Evolutionary conservation across 2,797 vertebrate genomes (phyloP).

Genomic region (Anableps anableps): DNA sequence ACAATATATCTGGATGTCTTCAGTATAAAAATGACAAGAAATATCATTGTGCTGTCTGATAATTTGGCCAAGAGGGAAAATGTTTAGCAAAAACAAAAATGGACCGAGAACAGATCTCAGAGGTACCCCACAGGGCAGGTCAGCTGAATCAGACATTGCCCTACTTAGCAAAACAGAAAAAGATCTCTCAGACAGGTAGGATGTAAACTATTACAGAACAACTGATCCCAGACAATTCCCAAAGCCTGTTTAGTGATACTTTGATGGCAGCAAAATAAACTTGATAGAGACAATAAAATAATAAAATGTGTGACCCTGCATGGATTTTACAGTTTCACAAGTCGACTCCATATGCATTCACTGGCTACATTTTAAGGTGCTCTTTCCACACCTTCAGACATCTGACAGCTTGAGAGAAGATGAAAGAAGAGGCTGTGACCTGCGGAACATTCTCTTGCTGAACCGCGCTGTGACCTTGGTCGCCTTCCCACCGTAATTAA

Average conservation of each 20-base stretch:
- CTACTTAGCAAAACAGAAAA: no score
- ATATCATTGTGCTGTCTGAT: not conserved
- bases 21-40: not conserved
- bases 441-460: slow-evolving; percentile 67
- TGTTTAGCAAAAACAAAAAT: not conserved
- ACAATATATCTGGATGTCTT: not conserved
- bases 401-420: slow-evolving; percentile 67
- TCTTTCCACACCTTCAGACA: slow-evolving; percentile 55
- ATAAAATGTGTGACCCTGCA: not conserved
- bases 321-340: slow-evolving; percentile 1
- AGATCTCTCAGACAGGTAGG: no score
- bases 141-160: no score
- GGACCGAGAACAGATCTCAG: no score
- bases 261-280: no score
- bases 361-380: slow-evolving; percentile 40
- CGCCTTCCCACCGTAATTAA: slow-evolving; percentile 81
- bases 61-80: not conserved
- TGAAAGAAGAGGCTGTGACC: slow-evolving; percentile 63
- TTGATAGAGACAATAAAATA: no score
- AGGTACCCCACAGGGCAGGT: no score
- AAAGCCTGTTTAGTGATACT: no score
- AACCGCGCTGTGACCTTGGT: slow-evolving; percentile 73
- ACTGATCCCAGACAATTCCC: no score
- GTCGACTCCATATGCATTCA: slow-evolving; percentile 17
- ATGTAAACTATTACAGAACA: no score